Evolutionary conservation across 1,140 invertebrate species (phyloP), one percentile per base, ranked within the genome.

Genomic region (Pogonomyrmex barbatus): DNA sequence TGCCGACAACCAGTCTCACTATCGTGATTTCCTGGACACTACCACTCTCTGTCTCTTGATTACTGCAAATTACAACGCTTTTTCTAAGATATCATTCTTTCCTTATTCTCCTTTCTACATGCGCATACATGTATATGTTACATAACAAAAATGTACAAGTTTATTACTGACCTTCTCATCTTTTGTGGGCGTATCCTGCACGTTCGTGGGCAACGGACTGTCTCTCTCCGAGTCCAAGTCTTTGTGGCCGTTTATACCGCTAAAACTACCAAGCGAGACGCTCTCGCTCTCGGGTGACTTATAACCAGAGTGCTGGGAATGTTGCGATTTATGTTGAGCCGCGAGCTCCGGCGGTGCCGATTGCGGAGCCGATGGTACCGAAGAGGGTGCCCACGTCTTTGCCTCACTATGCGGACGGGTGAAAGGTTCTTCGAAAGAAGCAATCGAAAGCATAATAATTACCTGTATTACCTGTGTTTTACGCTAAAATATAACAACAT

Each of bases 391-490:
- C 95, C 96, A 97, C 73, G 96, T 96, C 92, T 97, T 97, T 58
- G 97, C 96, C 95, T 97, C 97, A 92, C 96, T 97, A 92, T 97
- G 96, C 78, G 96, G 96, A 94, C 97, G 95, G 87, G 95, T 96
- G 56, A 96, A 94, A 47, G 93, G 94, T 81, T 95, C 94, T 82
- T 92, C 91, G 93, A 47, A 50, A 42, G 36, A 60, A 42, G 0
- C 39, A 78, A 62, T 68, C 33, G 63, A 17, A 77, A 63, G 33
- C 14, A 63, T 9, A 10, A 45, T 76, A 76, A 75, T 24, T 24
- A 24, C 24, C 24, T 24, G 24, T 62, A 73, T 52, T 54, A 71
- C 4, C 6, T 36, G 30, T 14, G 14, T 62, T 56, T 24, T n/a
- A 56, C 5, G 24, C 30, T 4, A 30, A n/a, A 12, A 52, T 2